These are phyloP conservation scores for Falco biarmicus DNA, from an alignment of 2,797 vertebrate species.

Conservation along the genomic window DNA sequence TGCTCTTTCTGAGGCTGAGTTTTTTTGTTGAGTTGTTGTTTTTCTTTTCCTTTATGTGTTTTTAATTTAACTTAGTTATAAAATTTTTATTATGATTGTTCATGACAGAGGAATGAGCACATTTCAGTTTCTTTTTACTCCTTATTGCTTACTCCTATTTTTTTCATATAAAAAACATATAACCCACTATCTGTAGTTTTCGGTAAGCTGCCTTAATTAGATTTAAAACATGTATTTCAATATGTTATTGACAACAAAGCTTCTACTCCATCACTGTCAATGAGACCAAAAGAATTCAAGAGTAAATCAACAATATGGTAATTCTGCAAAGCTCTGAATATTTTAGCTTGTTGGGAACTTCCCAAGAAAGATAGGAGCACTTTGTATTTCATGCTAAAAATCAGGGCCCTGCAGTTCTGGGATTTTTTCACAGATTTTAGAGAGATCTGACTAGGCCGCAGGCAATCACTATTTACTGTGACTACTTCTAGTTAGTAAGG, in stretches of 20 bases:
- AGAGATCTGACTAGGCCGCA: not conserved
- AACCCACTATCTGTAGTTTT: not conserved
- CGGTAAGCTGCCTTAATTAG: not conserved
- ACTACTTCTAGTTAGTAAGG: not conserved
- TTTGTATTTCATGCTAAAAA: not conserved
- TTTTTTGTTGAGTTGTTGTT: not conserved
- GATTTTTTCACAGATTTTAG: not conserved
- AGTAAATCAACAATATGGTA: not conserved
- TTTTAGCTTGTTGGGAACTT: not conserved
- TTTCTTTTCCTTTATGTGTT: not conserved
- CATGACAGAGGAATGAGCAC: not conserved
- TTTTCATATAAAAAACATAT: not conserved
- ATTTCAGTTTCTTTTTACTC: not conserved
- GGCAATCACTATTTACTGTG: not conserved
- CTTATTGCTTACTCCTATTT: not conserved
- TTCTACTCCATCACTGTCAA: not conserved
- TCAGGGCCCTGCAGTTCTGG: not conserved
- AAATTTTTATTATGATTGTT: not conserved
- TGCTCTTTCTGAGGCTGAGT: not conserved
- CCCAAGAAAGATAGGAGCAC: not conserved
- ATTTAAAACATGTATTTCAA: slow-evolving; percentile 20
- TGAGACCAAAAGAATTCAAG: slow-evolving; percentile 12
- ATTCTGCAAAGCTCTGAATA: not conserved
- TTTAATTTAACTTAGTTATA: not conserved
- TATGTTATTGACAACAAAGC: not conserved